A percentile compares a stretch with the other conserved stretches of the same genome.
phyloP scores from a whole-genome alignment of 2,113 vertebrate genomes.

The Felis catus region DNA sequence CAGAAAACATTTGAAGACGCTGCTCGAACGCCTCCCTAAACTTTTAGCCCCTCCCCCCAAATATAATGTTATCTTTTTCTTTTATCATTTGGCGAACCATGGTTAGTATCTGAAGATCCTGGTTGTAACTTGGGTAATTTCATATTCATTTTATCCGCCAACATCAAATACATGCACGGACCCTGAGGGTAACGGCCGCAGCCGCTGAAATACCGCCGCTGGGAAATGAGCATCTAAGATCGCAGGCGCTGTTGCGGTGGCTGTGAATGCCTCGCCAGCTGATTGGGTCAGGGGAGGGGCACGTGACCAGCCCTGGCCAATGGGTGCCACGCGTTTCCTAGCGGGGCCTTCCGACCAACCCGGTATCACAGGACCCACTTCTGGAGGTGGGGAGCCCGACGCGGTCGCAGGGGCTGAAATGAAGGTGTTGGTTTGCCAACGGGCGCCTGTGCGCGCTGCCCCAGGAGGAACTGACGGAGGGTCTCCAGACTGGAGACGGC shows the following conservation, averaged over 20 bases:
- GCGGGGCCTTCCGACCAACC: no score
- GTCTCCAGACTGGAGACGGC: not conserved
- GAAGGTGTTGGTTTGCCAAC: not conserved
- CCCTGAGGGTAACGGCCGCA: no score
- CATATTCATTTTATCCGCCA: not conserved
- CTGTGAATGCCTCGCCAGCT: accelerated
- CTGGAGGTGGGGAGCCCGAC: not conserved
- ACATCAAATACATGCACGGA: not conserved
- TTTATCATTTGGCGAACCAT: not conserved
- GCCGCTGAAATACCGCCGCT: not conserved
- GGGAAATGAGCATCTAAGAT: not conserved
- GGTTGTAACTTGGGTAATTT: not conserved
- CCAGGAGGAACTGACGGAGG: not conserved
- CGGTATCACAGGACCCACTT: not conserved
- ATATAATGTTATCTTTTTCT: not conserved
- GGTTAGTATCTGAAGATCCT: not conserved
- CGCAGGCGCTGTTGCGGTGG: not conserved
- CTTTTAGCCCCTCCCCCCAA: not conserved
- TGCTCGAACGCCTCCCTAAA: not conserved
- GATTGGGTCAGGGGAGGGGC: no score
- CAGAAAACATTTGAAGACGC: not conserved
- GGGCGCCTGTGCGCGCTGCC: not conserved
- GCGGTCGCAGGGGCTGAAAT: not conserved
- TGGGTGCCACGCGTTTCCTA: not conserved
- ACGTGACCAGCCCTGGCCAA: not conserved